Base-by-base conservation (phyloP, 2,888 invertebrate species). In the Tupiocoris notatus region DNA sequence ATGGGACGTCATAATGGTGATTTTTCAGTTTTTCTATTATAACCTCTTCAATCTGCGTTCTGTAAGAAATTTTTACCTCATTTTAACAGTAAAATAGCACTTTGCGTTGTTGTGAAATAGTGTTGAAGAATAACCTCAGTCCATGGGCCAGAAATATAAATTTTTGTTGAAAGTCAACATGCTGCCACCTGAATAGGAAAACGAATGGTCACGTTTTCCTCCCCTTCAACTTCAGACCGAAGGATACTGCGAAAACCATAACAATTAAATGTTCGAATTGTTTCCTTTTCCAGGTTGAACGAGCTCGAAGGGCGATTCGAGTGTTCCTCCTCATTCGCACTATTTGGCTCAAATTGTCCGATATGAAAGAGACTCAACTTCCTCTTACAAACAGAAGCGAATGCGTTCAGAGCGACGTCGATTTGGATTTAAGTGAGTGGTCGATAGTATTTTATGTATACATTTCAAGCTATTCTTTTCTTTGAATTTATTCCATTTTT, bases 371-470 rank as follows among this genome's bases (percentile, higher is more conserved):
- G 85, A 90, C 88, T 0, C 91, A 95, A 82, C 86, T 98, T 81
- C 98, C 98, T 0, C 85, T 98, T 66, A 94, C 95, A 0, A 94
- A 95, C 83, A 91, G 92, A 0, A 90, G 91, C 78, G 92, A 92
- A 79, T 93, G 95, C 83, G 95, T 98, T 70, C 94, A 95, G 86
- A 91, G 96, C 79, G 94, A 96, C 80, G 95, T 97, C 84, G 94
- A 95, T 78, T 89, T 99, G 82, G 97, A 99, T 86, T 89, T 99
- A 82, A 98, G 98, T 98, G 87, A 87, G 89, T 86, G 66, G 39
- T n/a, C n/a, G n/a, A n/a, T n/a, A n/a, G n/a, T n/a, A n/a, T n/a
- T n/a, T n/a, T n/a, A n/a, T 54, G 54, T 54, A 9, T 54, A 9
- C 9, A 54, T 7, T 12, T 54, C 54, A 12, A 12, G 59, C 59